Evolutionary conservation across 1,140 invertebrate species (phyloP).

Genomic region (Halyomorpha halys): DNA sequence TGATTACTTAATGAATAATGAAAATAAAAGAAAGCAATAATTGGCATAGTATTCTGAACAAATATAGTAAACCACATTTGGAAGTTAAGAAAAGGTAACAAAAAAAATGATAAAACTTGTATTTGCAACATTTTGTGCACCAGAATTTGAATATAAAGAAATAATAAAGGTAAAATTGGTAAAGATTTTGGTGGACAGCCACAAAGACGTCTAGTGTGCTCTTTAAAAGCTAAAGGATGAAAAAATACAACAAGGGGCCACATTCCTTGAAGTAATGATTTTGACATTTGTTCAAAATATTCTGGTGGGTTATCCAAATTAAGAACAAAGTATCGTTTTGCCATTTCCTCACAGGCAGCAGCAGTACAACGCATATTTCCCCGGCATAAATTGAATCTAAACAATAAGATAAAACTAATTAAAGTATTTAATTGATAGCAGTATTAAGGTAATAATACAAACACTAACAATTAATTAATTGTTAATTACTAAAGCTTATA

Average conservation of each 20-base stretch:
- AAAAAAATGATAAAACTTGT: conserved; percentile 34
- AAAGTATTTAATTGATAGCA: no score
- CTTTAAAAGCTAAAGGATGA: conserved; percentile 36
- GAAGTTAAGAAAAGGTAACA: conserved; percentile 38
- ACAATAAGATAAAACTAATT: conserved; percentile 14
- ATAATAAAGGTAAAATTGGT: conserved; percentile 34
- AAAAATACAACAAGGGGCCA: conserved; percentile 39
- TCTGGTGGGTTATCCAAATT: conserved; percentile 38
- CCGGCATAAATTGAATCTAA: conserved; percentile 47
- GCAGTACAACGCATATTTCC: conserved; percentile 38
- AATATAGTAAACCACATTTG: conserved; percentile 38
- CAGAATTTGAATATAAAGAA: conserved; percentile 38
- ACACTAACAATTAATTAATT: no score
- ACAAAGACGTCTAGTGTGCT: conserved; percentile 34
- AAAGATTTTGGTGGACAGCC: conserved; percentile 17
- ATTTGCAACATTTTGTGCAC: conserved; percentile 37
- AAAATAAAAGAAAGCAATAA: conserved; percentile 3
- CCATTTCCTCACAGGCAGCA: conserved; percentile 36
- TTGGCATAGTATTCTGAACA: conserved; percentile 20
- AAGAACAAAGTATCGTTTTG: conserved; percentile 37
- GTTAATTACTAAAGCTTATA: no score
- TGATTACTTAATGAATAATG: not conserved
- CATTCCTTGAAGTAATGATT: conserved; percentile 39
- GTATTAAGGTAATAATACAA: no score
- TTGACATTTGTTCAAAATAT: conserved; percentile 40